Evolutionary conservation across 2,797 vertebrate species (phyloP).

Genomic region (Mormyrus proboscirostris): DNA sequence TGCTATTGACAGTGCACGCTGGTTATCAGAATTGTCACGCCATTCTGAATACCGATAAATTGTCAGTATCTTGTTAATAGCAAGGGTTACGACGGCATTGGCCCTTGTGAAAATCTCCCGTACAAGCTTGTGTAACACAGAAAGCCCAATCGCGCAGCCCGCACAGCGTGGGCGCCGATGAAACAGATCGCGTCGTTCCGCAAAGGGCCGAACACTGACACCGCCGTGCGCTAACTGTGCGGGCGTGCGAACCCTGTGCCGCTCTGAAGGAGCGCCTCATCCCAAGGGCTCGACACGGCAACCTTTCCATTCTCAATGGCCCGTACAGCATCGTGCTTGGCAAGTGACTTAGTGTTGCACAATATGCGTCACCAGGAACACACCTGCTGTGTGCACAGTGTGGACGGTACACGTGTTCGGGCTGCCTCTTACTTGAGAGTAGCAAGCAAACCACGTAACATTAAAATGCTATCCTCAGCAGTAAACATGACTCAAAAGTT

Average conservation of each 20-base stretch:
- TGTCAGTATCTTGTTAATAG: not conserved
- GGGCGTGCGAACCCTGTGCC: not conserved
- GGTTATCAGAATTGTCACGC: not conserved
- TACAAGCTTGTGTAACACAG: not conserved
- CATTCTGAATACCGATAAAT: not conserved
- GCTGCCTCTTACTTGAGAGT: not conserved
- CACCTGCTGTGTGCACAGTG: not conserved
- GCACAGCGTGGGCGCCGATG: not conserved
- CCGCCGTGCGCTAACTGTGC: not conserved
- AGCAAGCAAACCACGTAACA: not conserved
- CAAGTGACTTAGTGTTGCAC: slow-evolving; percentile 32
- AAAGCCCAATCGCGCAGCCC: not conserved
- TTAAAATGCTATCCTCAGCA: not conserved
- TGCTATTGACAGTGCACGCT: not conserved
- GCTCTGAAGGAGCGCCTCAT: not conserved
- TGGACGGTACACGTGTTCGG: not conserved
- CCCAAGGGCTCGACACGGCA: slow-evolving; percentile 40
- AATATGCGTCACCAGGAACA: not conserved
- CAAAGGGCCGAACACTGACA: not conserved
- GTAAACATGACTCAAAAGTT: not conserved
- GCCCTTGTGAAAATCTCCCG: not conserved
- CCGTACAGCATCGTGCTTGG: slow-evolving; percentile 40
- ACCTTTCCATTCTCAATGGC: slow-evolving; percentile 24
- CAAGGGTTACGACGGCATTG: not conserved
- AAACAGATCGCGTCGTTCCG: not conserved